Conservation (phyloP, 1,140 invertebrate species). For the Phymastichus coffea region DNA sequence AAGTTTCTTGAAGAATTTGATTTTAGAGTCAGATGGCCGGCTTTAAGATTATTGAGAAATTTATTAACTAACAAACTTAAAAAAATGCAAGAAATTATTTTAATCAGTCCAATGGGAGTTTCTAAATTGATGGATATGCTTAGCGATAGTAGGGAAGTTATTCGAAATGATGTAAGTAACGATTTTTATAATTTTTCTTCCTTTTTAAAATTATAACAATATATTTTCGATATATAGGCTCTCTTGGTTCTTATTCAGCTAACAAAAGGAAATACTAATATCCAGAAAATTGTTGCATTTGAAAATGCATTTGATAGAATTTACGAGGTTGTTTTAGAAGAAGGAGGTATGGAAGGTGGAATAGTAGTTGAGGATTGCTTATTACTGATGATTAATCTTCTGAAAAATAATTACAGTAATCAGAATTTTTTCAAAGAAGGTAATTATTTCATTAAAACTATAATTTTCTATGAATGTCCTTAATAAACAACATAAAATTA, state of each 20-base stretch:
- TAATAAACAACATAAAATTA: constrained; percentile 12
- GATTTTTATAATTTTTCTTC: not conserved
- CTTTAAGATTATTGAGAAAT: constrained; percentile 81
- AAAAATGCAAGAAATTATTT: constrained; percentile 93
- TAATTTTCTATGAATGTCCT: not conserved
- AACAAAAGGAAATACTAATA: constrained; percentile 94
- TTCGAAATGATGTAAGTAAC: constrained; percentile 86
- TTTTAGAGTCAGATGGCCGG: constrained; percentile 85
- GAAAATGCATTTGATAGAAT: constrained; percentile 97
- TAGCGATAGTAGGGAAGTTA: constrained; percentile 90
- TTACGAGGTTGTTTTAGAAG: constrained; percentile 89
- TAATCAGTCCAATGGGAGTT: constrained; percentile 95
- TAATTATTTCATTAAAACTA: constrained; percentile 40
- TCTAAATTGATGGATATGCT: constrained; percentile 97
- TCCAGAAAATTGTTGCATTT: constrained; percentile 99
- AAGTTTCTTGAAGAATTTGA: constrained; percentile 94
- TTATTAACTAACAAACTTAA: constrained; percentile 80
- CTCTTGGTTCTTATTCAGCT: constrained; percentile 90
- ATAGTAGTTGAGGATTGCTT: constrained; percentile 99
- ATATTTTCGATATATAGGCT: constrained; percentile 56
- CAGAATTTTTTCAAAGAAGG: constrained; percentile 99
- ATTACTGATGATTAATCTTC: constrained; percentile 88
- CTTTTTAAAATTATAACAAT: not conserved
- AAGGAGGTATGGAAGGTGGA: constrained; percentile 92
- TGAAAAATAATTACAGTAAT: constrained; percentile 95